Conservation (phyloP, 2,797 vertebrate species). For the Trachurus trachurus region DNA sequence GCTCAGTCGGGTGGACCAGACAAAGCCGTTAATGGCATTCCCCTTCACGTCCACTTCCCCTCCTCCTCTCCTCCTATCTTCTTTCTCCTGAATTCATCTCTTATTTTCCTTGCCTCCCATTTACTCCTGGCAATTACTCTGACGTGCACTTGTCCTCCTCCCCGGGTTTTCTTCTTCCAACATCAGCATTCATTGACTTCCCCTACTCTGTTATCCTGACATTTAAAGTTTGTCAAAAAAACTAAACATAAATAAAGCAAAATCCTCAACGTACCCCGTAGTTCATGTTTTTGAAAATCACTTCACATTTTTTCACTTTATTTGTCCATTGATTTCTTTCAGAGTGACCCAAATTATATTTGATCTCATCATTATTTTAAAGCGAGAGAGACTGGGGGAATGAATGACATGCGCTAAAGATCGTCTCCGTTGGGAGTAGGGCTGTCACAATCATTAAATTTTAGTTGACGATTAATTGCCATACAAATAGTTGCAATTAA, state of each 20-base stretch:
- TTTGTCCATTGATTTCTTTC: neutral
- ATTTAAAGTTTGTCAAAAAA: slow-evolving; percentile 41
- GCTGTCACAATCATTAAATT: too few relatives aligned
- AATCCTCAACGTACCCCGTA: neutral
- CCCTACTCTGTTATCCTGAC: slow-evolving; percentile 35
- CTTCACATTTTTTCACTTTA: neutral
- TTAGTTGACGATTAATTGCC: too few relatives aligned
- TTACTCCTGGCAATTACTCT: slow-evolving; percentile 72
- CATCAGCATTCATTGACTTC: slow-evolving; percentile 73
- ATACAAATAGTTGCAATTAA: too few relatives aligned
- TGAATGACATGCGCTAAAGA: too few relatives aligned
- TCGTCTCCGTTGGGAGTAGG: too few relatives aligned
- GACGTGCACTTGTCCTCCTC: slow-evolving; percentile 65
- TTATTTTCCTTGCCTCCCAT: slow-evolving; percentile 72
- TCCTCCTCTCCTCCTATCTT: slow-evolving; percentile 71
- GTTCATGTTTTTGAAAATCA: slow-evolving; percentile 10
- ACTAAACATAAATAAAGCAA: slow-evolving; percentile 6
- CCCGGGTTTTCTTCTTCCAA: slow-evolving; percentile 31
- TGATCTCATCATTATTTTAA: neutral
- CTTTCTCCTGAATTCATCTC: slow-evolving; percentile 69
- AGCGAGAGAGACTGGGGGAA: too few relatives aligned
- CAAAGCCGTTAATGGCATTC: slow-evolving; percentile 81
- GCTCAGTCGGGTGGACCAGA: slow-evolving; percentile 74
- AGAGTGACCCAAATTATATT: neutral
- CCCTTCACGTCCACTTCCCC: slow-evolving; percentile 77